A percentile compares a stretch with the other conserved stretches of the same genome.
These are phyloP conservation scores for Arctocebus calabarensis DNA, from an alignment of 2,797 vertebrate genomes.

Conservation along the genomic window DNA sequence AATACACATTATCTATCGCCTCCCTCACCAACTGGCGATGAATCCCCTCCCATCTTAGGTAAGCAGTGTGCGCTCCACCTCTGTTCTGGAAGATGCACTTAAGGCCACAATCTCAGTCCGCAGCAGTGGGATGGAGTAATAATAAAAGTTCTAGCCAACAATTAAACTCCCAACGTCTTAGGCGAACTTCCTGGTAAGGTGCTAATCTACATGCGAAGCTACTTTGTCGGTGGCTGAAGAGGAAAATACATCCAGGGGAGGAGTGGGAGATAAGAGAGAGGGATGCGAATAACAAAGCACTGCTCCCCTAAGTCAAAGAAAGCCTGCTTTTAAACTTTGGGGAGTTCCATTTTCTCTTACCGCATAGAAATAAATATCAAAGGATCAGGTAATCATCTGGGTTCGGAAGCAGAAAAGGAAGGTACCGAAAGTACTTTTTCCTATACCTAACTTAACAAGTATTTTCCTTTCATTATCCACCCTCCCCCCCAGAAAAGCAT, in stretches of 20 bases:
- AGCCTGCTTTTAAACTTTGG: conserved; percentile 47
- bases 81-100: background rate
- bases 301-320: background rate
- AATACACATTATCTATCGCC: background rate
- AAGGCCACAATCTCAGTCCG: background rate
- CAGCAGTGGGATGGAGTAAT: background rate
- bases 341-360: background rate
- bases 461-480: background rate
- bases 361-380: background rate
- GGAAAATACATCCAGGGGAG: background rate
- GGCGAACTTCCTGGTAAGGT: conserved; percentile 22
- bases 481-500: background rate
- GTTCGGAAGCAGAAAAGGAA: conserved; percentile 4
- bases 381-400: background rate
- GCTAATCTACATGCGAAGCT: background rate
- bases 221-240: background rate
- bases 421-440: background rate
- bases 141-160: background rate
- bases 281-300: background rate
- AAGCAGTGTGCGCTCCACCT: background rate
- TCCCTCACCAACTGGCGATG: background rate
- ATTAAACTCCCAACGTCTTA: background rate
- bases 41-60: background rate
- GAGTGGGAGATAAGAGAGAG: background rate
- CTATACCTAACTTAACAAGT: background rate